Percentiles rank a stretch among this genome's conserved stretches.
These are phyloP conservation scores for Alviniconcha strummeri DNA, from an alignment of 2,888 invertebrate species.

Conservation along the genomic window DNA sequence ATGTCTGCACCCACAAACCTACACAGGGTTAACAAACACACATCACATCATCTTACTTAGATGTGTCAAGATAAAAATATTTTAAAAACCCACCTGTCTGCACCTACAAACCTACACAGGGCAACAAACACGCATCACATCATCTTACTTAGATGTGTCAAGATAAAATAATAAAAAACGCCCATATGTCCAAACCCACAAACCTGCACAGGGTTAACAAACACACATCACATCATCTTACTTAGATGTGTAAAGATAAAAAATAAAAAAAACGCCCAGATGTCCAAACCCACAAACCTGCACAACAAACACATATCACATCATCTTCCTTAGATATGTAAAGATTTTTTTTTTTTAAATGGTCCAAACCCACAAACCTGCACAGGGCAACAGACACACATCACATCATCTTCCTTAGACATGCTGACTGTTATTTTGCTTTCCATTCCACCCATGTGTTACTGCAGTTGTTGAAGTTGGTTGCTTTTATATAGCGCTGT, in stretches of 20 bases:
- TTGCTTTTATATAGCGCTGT: too few species aligned
- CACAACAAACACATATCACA: neutral
- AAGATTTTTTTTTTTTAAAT: too few species aligned
- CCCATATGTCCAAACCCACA: neutral
- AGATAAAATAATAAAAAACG: neutral
- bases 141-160: too few species aligned
- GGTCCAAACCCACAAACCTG: neutral
- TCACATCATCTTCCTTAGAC: neutral
- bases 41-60: neutral
- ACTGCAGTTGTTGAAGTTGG: too few species aligned
- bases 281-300: slow-evolving; percentile 87
- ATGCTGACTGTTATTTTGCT: too few species aligned
- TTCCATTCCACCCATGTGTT: too few species aligned
- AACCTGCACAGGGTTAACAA: neutral
- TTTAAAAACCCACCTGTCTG: slow-evolving; percentile 94
- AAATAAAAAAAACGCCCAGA: slow-evolving; percentile 91
- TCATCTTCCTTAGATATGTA: too few species aligned
- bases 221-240: neutral
- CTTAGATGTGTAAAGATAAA: too few species aligned
- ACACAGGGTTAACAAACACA: neutral
- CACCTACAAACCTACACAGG: slow-evolving; percentile 83
- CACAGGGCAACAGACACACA: neutral
- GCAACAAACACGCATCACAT: neutral
- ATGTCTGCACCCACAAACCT: neutral
- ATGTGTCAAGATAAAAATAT: slow-evolving; percentile 61